Base-by-base conservation (phyloP, 2,797 vertebrate genomes). In the Coranthus polyacanthus region DNA sequence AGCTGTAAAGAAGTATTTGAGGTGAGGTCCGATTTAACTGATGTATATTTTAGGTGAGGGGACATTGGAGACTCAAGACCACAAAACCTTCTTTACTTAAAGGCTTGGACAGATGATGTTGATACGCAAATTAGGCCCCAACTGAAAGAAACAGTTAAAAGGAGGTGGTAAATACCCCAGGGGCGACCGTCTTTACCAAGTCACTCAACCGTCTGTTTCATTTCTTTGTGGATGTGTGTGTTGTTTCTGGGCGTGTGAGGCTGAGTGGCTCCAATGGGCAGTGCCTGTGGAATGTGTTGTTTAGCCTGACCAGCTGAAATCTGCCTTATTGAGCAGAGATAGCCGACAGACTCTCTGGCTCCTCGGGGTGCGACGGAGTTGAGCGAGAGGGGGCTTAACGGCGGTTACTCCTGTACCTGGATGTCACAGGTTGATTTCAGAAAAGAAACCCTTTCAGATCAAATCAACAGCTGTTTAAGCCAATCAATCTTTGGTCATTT, bases 271-370 rank as follows among this genome's bases (percentile, higher is more conserved):
- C 78, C 85, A 78, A 82, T 82, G 82, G 89, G 85, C 89, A 67
- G 77, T 58, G 88, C 73, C 86, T 85, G 67, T 75, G 89, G 94
- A 90, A 92, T 90, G 94, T 94, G 89, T 90, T 89, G 83, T 91
- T 94, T 86, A 82, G 87, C 64, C 72, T 83, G 89, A 87, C 84
- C 84, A 81, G 45, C 79, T 87, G 79, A 90, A 89, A 92, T 89
- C 92, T 83, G 82, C 89, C 89, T 86, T 89, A 93, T 94, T 93
- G 90, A 84, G 89, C 87, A 68, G 88, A 68, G 94, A 96, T 95
- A 94, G 95, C 93, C 92, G 59, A 89, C 86, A 97, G 96, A 96
- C 96, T 93, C 92, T 83, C 91, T 96, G 95, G 92, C 96, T 97
- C 95, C 95, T 95, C 87, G 69, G 90, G 83, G 89, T n/a, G 13